Evolutionary conservation across 2,113 vertebrate genomes (phyloP).

Genomic region (Phalacrocorax carbo): DNA sequence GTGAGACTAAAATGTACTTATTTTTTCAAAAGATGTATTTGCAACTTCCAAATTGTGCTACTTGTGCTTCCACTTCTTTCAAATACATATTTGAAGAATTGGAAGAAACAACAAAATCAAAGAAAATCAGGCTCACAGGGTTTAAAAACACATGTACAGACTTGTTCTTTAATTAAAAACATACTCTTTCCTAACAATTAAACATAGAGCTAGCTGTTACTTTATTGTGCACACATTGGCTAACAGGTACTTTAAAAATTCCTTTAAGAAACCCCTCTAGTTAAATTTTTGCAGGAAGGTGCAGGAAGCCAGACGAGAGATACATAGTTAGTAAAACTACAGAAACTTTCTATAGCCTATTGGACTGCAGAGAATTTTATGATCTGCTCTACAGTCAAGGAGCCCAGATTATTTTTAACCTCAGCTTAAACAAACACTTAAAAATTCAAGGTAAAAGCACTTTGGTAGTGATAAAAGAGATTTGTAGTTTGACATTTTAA

Average conservation of each 20-base stretch:
- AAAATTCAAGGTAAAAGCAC: background rate
- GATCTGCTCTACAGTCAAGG: background rate
- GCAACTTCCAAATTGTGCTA: background rate
- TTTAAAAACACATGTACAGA: background rate
- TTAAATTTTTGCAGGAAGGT: background rate
- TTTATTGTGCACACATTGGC: background rate
- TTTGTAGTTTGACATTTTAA: background rate
- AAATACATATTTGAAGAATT: background rate
- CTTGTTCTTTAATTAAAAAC: background rate
- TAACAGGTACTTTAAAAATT: background rate
- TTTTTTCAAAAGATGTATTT: background rate
- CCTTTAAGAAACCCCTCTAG: background rate
- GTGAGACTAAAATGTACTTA: background rate
- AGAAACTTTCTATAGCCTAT: background rate
- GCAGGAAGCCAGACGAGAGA: background rate
- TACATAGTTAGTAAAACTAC: fast-evolving
- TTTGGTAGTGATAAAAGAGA: background rate
- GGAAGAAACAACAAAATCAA: background rate
- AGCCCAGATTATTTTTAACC: background rate
- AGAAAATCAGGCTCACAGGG: background rate
- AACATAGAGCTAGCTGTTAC: background rate
- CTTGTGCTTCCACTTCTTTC: background rate
- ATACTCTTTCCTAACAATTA: background rate
- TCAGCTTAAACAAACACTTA: background rate
- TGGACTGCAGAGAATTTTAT: background rate